phyloP scores from a whole-genome alignment of 2,113 vertebrate genomes.

The Solea senegalensis region DNA sequence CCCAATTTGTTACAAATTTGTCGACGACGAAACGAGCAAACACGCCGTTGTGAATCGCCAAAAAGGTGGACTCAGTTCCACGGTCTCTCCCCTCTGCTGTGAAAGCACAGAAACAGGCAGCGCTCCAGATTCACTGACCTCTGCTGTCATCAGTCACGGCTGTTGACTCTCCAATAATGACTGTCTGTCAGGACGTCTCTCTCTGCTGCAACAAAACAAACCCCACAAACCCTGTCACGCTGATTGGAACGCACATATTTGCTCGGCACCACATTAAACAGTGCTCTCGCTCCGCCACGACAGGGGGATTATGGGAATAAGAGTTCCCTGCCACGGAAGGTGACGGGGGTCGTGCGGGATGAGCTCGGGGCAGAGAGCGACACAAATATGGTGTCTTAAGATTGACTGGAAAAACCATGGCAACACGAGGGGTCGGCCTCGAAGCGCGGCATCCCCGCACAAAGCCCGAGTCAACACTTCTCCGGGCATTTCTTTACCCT shows the following conservation, averaged over 20 bases:
- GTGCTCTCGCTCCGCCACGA: slow-evolving; percentile 25
- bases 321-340: slow-evolving; percentile 64
- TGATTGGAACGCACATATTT: slow-evolving; percentile 79
- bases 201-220: slow-evolving; percentile 14
- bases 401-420: slow-evolving; percentile 75
- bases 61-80: slow-evolving; percentile 74
- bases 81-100: slow-evolving; percentile 51
- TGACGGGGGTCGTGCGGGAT: slow-evolving; percentile 31
- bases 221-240: slow-evolving; percentile 76
- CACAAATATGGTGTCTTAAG: slow-evolving; percentile 65
- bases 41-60: slow-evolving; percentile 57
- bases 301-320: slow-evolving; percentile 77
- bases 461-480: slow-evolving; percentile 74
- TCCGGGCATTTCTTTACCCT: slow-evolving; percentile 69
- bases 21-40: slow-evolving; percentile 71
- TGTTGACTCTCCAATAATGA: slow-evolving; percentile 80
- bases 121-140: slow-evolving; percentile 74
- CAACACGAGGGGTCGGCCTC: slow-evolving; percentile 66
- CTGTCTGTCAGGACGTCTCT: slow-evolving; percentile 72
- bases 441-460: slow-evolving; percentile 66
- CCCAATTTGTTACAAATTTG: slow-evolving; percentile 72
- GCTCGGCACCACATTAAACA: slow-evolving; percentile 65
- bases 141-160: slow-evolving; percentile 79
- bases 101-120: slow-evolving; percentile 71
- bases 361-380: slow-evolving; percentile 37